Base-by-base conservation (phyloP, 2,797 vertebrate species). In the Apogon talboti region DNA sequence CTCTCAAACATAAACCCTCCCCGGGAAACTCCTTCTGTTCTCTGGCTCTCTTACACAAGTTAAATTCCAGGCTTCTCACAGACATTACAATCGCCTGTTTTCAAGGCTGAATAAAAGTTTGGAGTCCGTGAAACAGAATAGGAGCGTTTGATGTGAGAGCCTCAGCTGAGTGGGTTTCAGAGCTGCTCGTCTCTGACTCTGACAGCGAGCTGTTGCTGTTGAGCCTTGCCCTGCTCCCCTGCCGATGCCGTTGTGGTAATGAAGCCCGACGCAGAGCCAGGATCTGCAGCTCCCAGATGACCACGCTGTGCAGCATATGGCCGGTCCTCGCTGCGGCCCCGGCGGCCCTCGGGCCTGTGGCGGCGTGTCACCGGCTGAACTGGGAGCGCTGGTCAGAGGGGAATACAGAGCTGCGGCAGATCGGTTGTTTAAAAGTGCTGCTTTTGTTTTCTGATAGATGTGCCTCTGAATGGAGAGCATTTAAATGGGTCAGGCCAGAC, bases 1-100 rank as follows among this genome's bases (percentile, higher is more conserved):
- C 72, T 83, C 67, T 80, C 50, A 60, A 48, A 72, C 76, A 67
- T 30, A 57, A 46, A 53, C 43, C 41, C 28, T 72, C 66, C 66
- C 42, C 47, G 61, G 50, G 30, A 74, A 69, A 58, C 24, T 42
- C 50, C 47, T 18, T 76, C 49, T 67, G 54, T 61, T 81, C 65
- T 71, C 48, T 42, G 24, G 6, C 35, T 56, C 50, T 56, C 49
- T 41, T 8, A 51, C 58, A 54, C 48, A 14, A 51, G 43, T 62
- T 35, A 53, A 16, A 71, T 12, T 62, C 44, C 30, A 1, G 56
- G 38, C 70, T 59, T 54, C 45, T 37, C 14, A 4, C 48, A 57
- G 71, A 67, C 41, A 63, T 41, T 37, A 62, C 61, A 59, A 47
- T 38, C 16, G 21, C 11, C 11, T 57, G 15, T 52, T 81, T 77